Percentiles rank a stretch among this genome's conserved stretches.
Evolutionary conservation across 2,797 vertebrate genomes (phyloP).

Genomic region (Poliocrania exsul): DNA sequence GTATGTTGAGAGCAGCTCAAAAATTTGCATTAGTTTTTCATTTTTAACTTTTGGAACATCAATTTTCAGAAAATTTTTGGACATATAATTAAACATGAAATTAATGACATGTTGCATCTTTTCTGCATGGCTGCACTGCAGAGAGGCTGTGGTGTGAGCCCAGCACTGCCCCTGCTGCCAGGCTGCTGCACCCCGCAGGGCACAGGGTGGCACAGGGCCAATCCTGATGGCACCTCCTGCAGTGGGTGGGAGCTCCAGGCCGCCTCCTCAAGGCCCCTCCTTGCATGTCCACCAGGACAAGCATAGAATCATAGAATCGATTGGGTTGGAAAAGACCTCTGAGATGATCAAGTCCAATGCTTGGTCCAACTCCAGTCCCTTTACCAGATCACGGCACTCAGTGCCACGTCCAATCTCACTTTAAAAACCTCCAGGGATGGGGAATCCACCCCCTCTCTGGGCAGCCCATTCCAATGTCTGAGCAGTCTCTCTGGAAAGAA

Average conservation of each 20-base stretch:
- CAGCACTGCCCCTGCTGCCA: neutral
- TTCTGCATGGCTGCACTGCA: neutral
- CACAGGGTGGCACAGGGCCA: accelerated
- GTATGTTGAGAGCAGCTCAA: neutral
- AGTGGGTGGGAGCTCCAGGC: accelerated
- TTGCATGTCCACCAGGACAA: accelerated
- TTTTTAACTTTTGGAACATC: neutral
- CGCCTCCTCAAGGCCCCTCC: neutral
- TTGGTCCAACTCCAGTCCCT: too few relatives aligned
- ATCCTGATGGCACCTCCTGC: neutral
- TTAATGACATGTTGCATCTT: neutral
- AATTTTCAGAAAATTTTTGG: neutral
- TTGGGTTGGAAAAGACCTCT: too few relatives aligned
- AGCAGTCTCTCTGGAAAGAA: too few relatives aligned
- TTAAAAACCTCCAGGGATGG: too few relatives aligned
- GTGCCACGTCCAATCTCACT: too few relatives aligned
- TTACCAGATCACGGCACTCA: too few relatives aligned
- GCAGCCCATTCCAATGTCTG: too few relatives aligned
- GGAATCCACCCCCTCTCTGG: too few relatives aligned
- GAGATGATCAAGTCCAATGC: too few relatives aligned
- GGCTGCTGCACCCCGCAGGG: neutral
- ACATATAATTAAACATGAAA: neutral
- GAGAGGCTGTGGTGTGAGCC: neutral
- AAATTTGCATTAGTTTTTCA: neutral
- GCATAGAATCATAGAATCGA: too few relatives aligned